Percentiles rank a stretch among this genome's conserved stretches.
These are phyloP conservation scores for Heliconius sara DNA, from an alignment of 2,888 invertebrate species.

Conservation along the genomic window DNA sequence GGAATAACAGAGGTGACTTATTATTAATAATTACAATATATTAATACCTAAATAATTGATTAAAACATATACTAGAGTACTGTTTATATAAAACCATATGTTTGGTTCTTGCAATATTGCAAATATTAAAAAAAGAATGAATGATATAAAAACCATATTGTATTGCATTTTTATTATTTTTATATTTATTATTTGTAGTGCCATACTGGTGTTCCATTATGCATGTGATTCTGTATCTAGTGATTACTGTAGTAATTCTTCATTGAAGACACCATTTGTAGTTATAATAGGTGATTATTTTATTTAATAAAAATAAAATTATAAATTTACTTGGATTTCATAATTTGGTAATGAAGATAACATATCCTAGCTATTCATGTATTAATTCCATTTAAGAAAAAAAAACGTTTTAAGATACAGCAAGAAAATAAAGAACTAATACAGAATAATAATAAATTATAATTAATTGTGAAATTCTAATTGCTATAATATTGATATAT, in stretches of 20 bases:
- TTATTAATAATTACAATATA: not conserved
- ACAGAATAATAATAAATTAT: not conserved
- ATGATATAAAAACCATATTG: too few species aligned
- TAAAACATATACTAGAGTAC: too few species aligned
- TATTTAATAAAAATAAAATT: not conserved
- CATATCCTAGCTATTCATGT: not conserved
- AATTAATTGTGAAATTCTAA: too few species aligned
- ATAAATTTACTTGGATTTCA: not conserved
- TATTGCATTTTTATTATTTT: not conserved
- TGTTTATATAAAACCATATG: too few species aligned
- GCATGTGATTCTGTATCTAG: constrained; percentile 20
- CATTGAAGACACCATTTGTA: constrained; percentile 11
- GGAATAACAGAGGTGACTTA: constrained; percentile 42
- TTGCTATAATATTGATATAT: not conserved
- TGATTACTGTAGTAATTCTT: constrained; percentile 10
- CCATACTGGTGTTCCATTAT: constrained; percentile 11
- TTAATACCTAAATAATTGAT: too few species aligned
- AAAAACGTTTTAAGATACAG: not conserved
- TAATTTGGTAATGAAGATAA: not conserved
- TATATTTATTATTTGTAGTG: constrained; percentile 24
- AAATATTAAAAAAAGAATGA: too few species aligned
- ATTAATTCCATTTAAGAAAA: not conserved
- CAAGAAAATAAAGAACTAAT: too few species aligned
- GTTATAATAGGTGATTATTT: constrained; percentile 11
- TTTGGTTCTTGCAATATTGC: too few species aligned